Evolutionary conservation across 2,113 vertebrate genomes (phyloP), one percentile per base, ranked within the genome.

Genomic region (Cyprinodon tularosa): DNA sequence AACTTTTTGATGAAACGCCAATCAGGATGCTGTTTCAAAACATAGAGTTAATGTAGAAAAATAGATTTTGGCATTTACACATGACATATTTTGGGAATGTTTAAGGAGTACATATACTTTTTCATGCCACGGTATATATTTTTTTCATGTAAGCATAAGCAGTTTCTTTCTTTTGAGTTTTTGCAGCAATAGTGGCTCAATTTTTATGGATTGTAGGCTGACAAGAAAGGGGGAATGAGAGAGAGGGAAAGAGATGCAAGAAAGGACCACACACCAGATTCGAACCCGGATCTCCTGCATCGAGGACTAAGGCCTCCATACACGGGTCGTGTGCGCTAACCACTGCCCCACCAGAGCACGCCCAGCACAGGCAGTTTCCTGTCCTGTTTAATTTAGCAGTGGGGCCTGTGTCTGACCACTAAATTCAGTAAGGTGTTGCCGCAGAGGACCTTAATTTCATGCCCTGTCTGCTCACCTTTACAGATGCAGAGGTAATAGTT

Each of bases 391-490:
- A 74, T 74, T 80, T 84, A 38, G 38, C 70, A 66, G 74, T 66
- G 17, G 12, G 8, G 17, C 50, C 40, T 71, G 40, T 81, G 74
- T 73, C 70, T 68, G 69, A 81, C 76, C 62, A 63, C 71, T 79
- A 68, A 85, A 84, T 84, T 71, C 64, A 48, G 68, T 76, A 50
- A 82, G 73, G 71, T 57, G 76, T 82, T 76, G 59, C 71, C 62
- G 70, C 72, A 60, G 62, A n/a, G 53, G 69, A 75, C 42, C 66
- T 78, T 77, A 39, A 86, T 86, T 90, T 88, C 82, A 84, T 84
- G 77, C 77, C 72, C 69, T 71, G 84, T 86, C 84, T 71, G 10
- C 77, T 62, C 66, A 81, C 62, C 48, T 84, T 72, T 80, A 80
- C 72, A 67, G 59, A 76, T 71, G 53, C 66, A 84, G 60, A 82